Conservation (phyloP, 1,140 invertebrate genomes). For the Choristoneura fumiferana region DNA sequence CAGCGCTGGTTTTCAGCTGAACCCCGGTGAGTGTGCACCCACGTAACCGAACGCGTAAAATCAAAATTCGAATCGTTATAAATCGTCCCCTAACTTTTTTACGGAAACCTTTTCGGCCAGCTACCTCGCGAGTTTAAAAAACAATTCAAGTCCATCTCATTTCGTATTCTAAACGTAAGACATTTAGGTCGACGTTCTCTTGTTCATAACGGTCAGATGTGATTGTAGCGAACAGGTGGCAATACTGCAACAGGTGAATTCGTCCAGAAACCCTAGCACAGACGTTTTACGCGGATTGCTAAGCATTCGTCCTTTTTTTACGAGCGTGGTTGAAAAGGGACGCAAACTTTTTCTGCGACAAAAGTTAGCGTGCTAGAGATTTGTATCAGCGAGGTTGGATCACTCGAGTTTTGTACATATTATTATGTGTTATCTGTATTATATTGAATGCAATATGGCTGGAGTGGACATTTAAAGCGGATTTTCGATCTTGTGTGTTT, state of each 20-base stretch:
- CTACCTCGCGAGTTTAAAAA: constrained; percentile 42
- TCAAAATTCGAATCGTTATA: too few relatives aligned
- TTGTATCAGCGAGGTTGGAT: constrained; percentile 18
- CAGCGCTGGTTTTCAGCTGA: too few relatives aligned
- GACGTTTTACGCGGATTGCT: too few relatives aligned
- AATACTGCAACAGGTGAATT: constrained; percentile 59
- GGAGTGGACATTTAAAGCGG: not conserved
- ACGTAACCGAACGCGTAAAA: too few relatives aligned
- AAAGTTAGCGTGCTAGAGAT: too few relatives aligned
- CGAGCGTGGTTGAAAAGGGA: too few relatives aligned
- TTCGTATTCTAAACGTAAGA: not conserved
- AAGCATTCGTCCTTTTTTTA: too few relatives aligned
- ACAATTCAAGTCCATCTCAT: constrained; percentile 23
- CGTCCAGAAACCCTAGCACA: too few relatives aligned
- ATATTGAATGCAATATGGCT: constrained; percentile 1
- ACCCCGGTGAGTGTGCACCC: too few relatives aligned
- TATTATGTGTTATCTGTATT: not conserved
- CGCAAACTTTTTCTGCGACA: too few relatives aligned
- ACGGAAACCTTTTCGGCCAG: constrained; percentile 41
- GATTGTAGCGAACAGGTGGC: constrained; percentile 69
- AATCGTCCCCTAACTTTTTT: constrained; percentile 32
- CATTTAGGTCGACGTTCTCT: constrained; percentile 28
- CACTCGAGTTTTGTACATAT: constrained; percentile 19
- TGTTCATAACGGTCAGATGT: constrained; percentile 48
- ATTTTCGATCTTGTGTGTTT: not conserved